phyloP scores from a whole-genome alignment of 2,113 vertebrate genomes.

The Carettochelys insculpta region DNA sequence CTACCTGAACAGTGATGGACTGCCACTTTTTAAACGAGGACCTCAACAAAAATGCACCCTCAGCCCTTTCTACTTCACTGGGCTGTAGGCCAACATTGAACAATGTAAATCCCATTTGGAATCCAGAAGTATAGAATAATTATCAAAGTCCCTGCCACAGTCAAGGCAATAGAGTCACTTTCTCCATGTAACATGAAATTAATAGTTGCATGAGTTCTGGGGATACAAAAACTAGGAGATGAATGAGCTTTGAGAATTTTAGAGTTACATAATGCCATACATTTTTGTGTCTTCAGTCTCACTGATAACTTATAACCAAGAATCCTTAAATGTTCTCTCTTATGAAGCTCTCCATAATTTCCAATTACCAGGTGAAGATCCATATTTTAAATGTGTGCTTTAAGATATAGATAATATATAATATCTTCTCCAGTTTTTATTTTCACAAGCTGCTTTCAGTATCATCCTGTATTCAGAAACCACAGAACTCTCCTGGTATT shows the following conservation, averaged over 20 bases:
- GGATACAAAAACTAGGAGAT: not conserved
- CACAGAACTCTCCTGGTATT: not conserved
- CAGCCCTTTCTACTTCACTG: not conserved
- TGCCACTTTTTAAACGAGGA: not conserved
- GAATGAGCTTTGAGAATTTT: not conserved
- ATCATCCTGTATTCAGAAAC: not conserved
- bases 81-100: not conserved
- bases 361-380: not conserved
- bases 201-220: not conserved
- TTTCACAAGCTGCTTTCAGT: not conserved
- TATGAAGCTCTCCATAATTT: not conserved
- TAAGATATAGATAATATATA: too few species aligned
- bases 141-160: not conserved
- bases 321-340: not conserved
- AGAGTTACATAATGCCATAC: not conserved
- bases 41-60: not conserved
- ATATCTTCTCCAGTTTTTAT: not conserved
- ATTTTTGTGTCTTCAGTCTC: not conserved
- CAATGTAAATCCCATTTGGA: not conserved
- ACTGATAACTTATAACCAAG: not conserved
- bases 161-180: not conserved
- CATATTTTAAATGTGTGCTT: not conserved
- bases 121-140: not conserved
- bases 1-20: not conserved
- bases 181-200: not conserved